phyloP scores from a whole-genome alignment of 2,888 invertebrate species.

The Sinelater perroti region DNA sequence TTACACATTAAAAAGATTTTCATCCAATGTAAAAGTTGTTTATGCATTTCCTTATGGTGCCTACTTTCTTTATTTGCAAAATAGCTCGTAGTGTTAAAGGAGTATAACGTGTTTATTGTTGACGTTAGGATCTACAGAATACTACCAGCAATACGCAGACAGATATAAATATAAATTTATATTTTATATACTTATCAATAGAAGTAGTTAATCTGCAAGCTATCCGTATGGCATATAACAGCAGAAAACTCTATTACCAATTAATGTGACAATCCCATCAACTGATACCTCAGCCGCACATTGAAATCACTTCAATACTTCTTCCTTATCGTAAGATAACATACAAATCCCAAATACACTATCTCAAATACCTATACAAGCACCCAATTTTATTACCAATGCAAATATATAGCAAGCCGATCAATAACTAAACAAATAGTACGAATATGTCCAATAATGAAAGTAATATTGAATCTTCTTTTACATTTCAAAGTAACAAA shows the following conservation, averaged over 20 bases:
- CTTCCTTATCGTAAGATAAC: neutral
- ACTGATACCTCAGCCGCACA: too few relatives aligned
- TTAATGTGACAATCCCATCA: neutral
- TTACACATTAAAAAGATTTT: too few relatives aligned
- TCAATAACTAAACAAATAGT: too few relatives aligned
- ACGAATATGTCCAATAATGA: too few relatives aligned
- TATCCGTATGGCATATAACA: neutral
- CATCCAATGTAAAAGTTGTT: too few relatives aligned
- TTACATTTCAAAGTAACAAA: conserved; percentile 4
- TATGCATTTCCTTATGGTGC: too few relatives aligned
- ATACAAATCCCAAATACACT: neutral
- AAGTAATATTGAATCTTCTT: too few relatives aligned
- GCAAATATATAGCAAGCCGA: conserved; percentile 4
- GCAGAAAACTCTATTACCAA: neutral
- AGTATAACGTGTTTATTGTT: conserved; percentile 4
- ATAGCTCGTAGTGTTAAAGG: conserved; percentile 7
- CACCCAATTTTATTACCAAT: neutral
- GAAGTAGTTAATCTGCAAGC: neutral
- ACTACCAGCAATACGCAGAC: too few relatives aligned
- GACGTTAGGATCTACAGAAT: too few relatives aligned
- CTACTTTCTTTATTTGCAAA: too few relatives aligned
- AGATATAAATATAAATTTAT: too few relatives aligned
- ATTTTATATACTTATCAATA: neutral
- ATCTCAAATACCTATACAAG: neutral
- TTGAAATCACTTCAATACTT: neutral